Conservation (phyloP, 1,140 invertebrate species). For the Scaptomyza hsui region DNA sequence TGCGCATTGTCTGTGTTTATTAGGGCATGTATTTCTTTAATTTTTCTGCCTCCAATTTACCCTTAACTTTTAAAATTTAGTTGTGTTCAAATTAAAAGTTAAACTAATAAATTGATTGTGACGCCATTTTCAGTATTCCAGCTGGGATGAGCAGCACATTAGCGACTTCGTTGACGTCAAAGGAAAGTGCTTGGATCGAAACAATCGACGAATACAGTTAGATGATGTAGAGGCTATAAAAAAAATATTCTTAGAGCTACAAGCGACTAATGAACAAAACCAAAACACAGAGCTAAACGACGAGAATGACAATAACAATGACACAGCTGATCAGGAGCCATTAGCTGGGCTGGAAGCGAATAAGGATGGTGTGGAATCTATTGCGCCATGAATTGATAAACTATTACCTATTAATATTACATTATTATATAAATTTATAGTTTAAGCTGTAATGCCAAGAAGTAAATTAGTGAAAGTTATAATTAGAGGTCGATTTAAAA, state of each 20-base stretch:
- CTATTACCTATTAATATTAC: slow-evolving; percentile 14
- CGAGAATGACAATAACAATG: slow-evolving; percentile 39
- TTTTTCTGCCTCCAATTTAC: no score
- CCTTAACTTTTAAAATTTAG: no score
- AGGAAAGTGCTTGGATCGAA: slow-evolving; percentile 74
- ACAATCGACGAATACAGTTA: slow-evolving; percentile 71
- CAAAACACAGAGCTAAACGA: slow-evolving; percentile 16
- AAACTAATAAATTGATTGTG: not conserved
- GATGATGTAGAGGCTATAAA: slow-evolving; percentile 57
- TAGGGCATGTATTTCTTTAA: no score
- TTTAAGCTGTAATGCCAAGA: slow-evolving; percentile 25
- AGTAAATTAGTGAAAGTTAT: slow-evolving; percentile 29
- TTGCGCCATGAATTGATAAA: slow-evolving; percentile 7
- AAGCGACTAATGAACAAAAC: slow-evolving; percentile 27
- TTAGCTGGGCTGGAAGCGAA: slow-evolving; percentile 22
- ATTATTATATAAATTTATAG: slow-evolving; percentile 4
- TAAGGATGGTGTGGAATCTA: slow-evolving; percentile 28
- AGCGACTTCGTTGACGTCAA: slow-evolving; percentile 70
- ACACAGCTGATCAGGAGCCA: slow-evolving; percentile 23
- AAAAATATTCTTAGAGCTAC: slow-evolving; percentile 53
- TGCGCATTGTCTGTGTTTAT: no score
- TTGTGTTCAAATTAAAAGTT: no score
- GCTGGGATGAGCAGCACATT: slow-evolving; percentile 77
- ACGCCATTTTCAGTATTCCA: slow-evolving; percentile 66
- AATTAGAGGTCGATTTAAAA: slow-evolving; percentile 42